These are phyloP conservation scores for Mesopsocus fuscifrons DNA, from an alignment of 2,888 invertebrate species.

Conservation along the genomic window DNA sequence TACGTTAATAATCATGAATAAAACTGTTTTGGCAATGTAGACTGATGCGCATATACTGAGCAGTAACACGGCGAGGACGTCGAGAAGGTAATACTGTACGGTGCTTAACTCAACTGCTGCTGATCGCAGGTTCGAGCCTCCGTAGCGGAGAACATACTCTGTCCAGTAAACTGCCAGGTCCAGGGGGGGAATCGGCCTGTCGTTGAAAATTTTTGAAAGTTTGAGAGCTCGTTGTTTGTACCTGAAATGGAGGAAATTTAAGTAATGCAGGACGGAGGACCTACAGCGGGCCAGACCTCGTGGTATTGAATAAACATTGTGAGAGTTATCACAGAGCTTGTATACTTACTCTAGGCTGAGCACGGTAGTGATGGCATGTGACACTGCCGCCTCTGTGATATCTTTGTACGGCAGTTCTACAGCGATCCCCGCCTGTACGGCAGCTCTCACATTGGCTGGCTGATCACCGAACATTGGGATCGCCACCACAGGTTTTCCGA, in stretches of 20 bases:
- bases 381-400: background rate
- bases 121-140: background rate
- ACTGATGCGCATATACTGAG: too few relatives aligned
- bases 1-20: too few relatives aligned
- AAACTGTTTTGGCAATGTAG: too few relatives aligned
- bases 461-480: conserved; percentile 7
- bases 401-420: conserved; percentile 1
- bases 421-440: background rate
- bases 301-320: too few relatives aligned
- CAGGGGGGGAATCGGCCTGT: background rate
- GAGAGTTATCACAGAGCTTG: too few relatives aligned
- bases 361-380: too few relatives aligned
- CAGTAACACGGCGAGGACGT: background rate
- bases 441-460: background rate
- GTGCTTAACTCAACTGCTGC: background rate
- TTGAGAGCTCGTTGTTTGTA: background rate
- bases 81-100: background rate
- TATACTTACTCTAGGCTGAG: too few relatives aligned
- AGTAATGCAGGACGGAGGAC: too few relatives aligned
- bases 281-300: too few relatives aligned
- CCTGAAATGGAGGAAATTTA: too few relatives aligned
- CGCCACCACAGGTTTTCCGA: background rate
- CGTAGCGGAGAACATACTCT: background rate
- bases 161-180: background rate
- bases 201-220: background rate